Evolutionary conservation across 1,140 invertebrate genomes (phyloP).

Genomic region (Tenebrio molitor): DNA sequence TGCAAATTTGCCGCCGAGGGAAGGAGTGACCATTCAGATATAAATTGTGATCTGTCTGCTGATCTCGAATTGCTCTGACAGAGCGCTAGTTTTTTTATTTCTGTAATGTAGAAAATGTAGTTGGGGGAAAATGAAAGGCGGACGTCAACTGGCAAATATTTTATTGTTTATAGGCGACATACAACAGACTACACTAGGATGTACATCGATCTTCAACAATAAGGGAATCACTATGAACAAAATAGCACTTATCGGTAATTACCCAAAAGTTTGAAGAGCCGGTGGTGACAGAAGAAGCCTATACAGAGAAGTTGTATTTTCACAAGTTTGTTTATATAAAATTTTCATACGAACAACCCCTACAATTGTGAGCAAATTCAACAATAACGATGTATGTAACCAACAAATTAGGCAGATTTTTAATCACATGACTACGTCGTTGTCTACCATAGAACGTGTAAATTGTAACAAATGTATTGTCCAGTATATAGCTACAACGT

Average conservation of each 20-base stretch:
- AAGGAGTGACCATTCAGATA: no score
- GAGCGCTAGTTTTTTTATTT: slow-evolving; percentile 79
- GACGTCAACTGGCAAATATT: slow-evolving; percentile 10
- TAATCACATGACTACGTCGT: slow-evolving; percentile 45
- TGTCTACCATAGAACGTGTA: slow-evolving; percentile 43
- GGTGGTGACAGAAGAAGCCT: slow-evolving; percentile 23
- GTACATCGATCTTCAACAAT: slow-evolving; percentile 32
- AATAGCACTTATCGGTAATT: slow-evolving; percentile 21
- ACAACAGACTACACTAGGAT: slow-evolving; percentile 27
- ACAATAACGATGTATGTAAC: slow-evolving; percentile 37
- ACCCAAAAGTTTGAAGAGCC: background rate
- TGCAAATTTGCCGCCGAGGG: no score
- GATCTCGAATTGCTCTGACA: no score
- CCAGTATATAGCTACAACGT: slow-evolving; percentile 41
- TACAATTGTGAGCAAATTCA: slow-evolving; percentile 36
- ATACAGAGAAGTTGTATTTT: slow-evolving; percentile 13
- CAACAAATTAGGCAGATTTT: slow-evolving; percentile 45
- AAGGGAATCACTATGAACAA: slow-evolving; percentile 4
- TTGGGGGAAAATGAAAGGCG: background rate
- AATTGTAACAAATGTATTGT: slow-evolving; percentile 47
- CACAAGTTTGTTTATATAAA: slow-evolving; percentile 16
- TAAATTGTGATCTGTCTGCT: no score
- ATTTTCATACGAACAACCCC: slow-evolving; percentile 36
- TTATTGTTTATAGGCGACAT: slow-evolving; percentile 40
- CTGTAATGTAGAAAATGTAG: background rate